Evolutionary conservation across 2,113 vertebrate genomes (phyloP).

Genomic region (Rhegmatorhina hoffmannsi): DNA sequence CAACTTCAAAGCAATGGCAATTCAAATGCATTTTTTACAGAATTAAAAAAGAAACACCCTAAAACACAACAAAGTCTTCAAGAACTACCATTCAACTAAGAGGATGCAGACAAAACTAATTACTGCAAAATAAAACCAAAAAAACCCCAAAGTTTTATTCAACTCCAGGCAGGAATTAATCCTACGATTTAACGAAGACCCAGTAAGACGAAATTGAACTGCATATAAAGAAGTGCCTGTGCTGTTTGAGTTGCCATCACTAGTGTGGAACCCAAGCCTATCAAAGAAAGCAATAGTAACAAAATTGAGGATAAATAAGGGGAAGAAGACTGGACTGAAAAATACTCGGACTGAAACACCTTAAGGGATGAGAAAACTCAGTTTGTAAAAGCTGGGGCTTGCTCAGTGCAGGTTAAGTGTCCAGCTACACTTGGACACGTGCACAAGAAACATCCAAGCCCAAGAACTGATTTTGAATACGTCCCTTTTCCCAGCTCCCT

Average conservation of each 20-base stretch:
- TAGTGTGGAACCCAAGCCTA: neutral
- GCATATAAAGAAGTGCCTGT: neutral
- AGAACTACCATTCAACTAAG: neutral
- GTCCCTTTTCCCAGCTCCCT: neutral
- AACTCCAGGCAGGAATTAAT: neutral
- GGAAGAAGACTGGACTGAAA: neutral
- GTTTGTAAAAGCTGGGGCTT: neutral
- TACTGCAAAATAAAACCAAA: neutral
- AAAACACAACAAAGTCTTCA: constrained; percentile 28
- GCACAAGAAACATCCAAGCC: neutral
- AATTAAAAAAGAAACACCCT: neutral
- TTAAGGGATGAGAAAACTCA: neutral
- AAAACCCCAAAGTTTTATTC: neutral
- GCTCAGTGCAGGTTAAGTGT: neutral
- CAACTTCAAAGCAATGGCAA: constrained; percentile 34
- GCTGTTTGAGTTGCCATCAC: neutral
- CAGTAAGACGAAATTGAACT: neutral
- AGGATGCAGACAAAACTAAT: constrained; percentile 26
- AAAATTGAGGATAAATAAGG: neutral
- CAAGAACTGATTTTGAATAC: neutral
- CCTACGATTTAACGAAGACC: neutral
- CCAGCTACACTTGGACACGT: rapidly evolving
- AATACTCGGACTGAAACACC: neutral
- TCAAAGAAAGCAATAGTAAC: neutral
- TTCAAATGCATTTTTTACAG: neutral